Evolutionary conservation across 2,888 invertebrate species (phyloP).

Genomic region (Thereva nobilitata): DNA sequence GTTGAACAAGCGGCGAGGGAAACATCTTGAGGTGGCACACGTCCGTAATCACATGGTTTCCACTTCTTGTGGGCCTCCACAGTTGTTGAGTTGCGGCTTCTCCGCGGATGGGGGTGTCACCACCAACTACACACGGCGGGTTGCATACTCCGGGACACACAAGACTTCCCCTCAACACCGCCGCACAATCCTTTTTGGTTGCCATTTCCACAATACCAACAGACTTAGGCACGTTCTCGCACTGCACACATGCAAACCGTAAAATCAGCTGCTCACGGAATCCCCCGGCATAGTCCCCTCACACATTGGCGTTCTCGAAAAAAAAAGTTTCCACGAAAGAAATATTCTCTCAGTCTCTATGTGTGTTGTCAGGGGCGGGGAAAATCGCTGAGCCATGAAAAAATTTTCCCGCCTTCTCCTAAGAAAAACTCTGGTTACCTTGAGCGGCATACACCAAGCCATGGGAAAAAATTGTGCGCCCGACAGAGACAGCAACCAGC

Average conservation of each 20-base stretch:
- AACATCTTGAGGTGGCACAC: conserved; percentile 39
- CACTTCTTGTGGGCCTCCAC: conserved; percentile 52
- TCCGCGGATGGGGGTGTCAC: conserved; percentile 50
- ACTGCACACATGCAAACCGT: no score
- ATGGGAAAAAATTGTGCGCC: conserved; percentile 13
- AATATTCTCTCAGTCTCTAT: background rate
- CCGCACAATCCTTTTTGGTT: background rate
- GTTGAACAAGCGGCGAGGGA: conserved; percentile 26
- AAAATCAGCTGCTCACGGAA: no score
- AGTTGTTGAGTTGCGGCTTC: conserved; percentile 50
- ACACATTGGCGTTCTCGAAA: background rate
- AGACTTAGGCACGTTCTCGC: no score
- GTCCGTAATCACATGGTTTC: conserved; percentile 37
- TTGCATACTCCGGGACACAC: background rate
- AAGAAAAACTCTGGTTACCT: background rate
- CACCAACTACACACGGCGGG: conserved; percentile 15
- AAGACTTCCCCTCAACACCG: conserved; percentile 1
- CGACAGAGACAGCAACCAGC: no score
- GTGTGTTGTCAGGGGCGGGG: conserved; percentile 34
- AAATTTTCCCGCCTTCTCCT: conserved; percentile 30
- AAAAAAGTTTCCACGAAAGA: conserved; percentile 12
- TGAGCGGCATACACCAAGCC: background rate
- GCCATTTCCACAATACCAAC: background rate
- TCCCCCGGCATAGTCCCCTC: no score
- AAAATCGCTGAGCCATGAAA: conserved; percentile 25